Evolutionary conservation across 2,113 vertebrate species (phyloP).

Genomic region (Petroica traversi): DNA sequence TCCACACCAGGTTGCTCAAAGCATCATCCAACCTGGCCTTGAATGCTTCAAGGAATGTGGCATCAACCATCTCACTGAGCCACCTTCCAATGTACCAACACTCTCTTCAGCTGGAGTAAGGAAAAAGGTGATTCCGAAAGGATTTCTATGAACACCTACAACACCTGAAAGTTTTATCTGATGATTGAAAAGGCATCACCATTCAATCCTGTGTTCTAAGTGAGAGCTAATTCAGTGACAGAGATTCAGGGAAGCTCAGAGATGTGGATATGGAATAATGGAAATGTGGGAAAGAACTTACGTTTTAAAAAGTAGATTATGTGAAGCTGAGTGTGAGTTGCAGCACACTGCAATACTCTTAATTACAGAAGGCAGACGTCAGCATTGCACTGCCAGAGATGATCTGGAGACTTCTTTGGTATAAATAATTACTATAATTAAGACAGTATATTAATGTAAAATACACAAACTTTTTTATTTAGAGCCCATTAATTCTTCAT

Average conservation of each 20-base stretch:
- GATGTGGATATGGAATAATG: neutral
- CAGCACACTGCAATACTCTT: neutral
- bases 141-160: neutral
- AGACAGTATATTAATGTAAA: neutral
- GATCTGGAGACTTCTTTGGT: neutral
- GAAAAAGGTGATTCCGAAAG: neutral
- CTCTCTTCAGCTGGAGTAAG: neutral
- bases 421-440: neutral
- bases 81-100: neutral
- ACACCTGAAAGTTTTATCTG: neutral
- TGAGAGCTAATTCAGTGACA: neutral
- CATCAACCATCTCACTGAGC: neutral
- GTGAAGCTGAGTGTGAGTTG: neutral
- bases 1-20: neutral
- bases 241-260: neutral
- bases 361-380: neutral
- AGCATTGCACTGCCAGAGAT: neutral
- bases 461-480: neutral
- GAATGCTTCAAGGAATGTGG: neutral
- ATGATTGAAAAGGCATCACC: neutral
- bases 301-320: neutral
- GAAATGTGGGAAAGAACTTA: neutral
- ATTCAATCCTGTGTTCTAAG: neutral
- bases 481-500: neutral
- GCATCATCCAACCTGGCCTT: neutral